Evolutionary conservation across 2,888 invertebrate species (phyloP).

Genomic region (Rotaria macrura): DNA sequence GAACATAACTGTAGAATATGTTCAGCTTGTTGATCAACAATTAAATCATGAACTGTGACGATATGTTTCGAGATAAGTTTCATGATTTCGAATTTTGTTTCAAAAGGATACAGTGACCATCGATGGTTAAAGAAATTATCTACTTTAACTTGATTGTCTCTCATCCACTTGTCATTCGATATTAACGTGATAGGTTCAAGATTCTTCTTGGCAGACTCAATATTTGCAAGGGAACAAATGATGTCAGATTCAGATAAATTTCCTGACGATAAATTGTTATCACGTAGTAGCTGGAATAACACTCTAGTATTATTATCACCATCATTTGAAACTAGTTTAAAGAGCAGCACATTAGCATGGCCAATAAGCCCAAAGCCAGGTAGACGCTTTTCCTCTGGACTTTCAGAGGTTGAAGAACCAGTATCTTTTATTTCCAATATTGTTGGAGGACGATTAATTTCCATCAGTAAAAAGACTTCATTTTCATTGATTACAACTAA

Average conservation of each 20-base stretch:
- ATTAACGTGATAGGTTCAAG: background rate
- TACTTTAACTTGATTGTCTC: background rate
- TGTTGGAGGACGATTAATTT: background rate
- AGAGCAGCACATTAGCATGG: background rate
- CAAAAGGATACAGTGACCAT: background rate
- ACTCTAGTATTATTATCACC: background rate
- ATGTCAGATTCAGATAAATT: background rate
- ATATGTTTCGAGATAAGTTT: background rate
- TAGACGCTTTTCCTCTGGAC: background rate
- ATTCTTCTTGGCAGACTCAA: background rate
- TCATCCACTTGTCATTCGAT: background rate
- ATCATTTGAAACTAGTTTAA: background rate
- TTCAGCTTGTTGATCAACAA: background rate
- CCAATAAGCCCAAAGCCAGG: background rate
- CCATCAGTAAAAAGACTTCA: background rate
- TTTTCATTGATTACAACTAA: background rate
- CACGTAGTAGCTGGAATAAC: background rate
- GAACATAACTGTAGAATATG: background rate
- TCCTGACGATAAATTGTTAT: background rate
- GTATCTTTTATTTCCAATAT: background rate
- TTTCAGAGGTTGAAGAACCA: background rate
- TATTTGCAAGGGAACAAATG: no score
- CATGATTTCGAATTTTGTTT: constrained; percentile 4
- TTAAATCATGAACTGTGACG: background rate
- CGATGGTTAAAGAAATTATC: background rate